A percentile compares a stretch with the other conserved stretches of the same genome.
Conservation (phyloP, 1,140 invertebrate genomes). For the Drosophila parvula region DNA sequence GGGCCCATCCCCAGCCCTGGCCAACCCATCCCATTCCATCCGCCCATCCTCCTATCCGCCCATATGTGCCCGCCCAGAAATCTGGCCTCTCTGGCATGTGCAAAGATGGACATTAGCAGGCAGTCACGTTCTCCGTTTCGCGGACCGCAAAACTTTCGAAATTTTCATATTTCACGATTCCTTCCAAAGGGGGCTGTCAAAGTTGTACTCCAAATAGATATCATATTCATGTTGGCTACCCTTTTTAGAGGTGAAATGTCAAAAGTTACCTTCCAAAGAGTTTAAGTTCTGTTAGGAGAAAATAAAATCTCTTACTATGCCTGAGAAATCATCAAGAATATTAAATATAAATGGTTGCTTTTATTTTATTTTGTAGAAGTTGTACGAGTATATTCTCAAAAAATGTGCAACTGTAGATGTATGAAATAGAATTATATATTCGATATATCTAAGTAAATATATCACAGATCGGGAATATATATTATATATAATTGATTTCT, state of each 20-base stretch:
- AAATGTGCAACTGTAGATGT: background rate
- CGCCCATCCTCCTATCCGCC: background rate
- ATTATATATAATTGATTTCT: background rate
- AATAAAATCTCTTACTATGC: too few species aligned
- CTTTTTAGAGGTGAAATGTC: background rate
- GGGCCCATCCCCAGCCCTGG: background rate
- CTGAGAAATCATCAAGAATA: too few species aligned
- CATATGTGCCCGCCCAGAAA: conserved; percentile 9
- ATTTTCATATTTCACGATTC: conserved; percentile 1
- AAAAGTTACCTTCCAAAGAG: background rate
- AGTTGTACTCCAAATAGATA: background rate
- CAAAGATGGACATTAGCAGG: conserved; percentile 15
- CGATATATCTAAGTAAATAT: too few species aligned
- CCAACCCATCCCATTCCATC: background rate
- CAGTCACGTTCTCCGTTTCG: conserved; percentile 10
- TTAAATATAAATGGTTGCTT: too few species aligned
- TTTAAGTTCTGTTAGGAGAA: background rate
- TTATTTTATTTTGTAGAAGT: too few species aligned
- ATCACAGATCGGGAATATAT: background rate
- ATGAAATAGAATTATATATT: too few species aligned
- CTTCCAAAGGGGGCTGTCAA: background rate
- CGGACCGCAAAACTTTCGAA: background rate
- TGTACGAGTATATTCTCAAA: too few species aligned
- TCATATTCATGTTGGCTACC: background rate
- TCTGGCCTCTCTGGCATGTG: background rate